phyloP scores from a whole-genome alignment of 1,140 invertebrate genomes.

The Odontomachus brunneus region DNA sequence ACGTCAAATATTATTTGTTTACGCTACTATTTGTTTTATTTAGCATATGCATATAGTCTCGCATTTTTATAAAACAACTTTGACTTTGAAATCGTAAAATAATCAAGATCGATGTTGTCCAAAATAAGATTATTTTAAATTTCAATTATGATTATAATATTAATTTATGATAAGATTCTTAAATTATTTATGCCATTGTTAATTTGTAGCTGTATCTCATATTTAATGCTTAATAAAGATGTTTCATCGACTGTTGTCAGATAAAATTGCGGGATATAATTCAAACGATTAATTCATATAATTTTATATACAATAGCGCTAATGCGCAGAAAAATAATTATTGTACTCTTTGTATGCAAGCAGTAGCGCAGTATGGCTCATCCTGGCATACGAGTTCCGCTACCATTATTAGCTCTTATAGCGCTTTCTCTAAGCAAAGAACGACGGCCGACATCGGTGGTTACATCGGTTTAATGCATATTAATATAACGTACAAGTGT shows the following conservation, averaged over 20 bases:
- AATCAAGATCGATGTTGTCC: neutral
- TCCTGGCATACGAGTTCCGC: slow-evolving; percentile 97
- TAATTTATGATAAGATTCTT: no score
- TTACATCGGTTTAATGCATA: slow-evolving; percentile 96
- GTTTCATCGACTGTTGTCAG: neutral
- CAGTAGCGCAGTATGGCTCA: slow-evolving; percentile 96
- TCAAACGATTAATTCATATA: slow-evolving; percentile 2
- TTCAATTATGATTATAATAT: no score
- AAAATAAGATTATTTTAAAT: neutral
- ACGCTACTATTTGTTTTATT: neutral
- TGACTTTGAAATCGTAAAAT: neutral
- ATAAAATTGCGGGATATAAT: slow-evolving; percentile 10
- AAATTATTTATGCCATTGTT: slow-evolving; percentile 12
- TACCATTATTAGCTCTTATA: slow-evolving; percentile 94
- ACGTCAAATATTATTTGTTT: neutral
- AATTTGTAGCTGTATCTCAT: neutral
- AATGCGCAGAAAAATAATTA: slow-evolving; percentile 17
- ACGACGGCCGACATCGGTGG: slow-evolving; percentile 95
- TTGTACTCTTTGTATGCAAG: neutral
- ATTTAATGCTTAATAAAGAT: slow-evolving; percentile 5
- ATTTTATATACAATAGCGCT: neutral
- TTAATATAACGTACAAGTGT: slow-evolving; percentile 98
- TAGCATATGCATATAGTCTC: neutral
- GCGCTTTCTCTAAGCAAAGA: slow-evolving; percentile 95
- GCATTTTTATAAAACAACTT: neutral